These are phyloP conservation scores for Eristalis tenax DNA, from an alignment of 2,888 invertebrate species.

Conservation along the genomic window DNA sequence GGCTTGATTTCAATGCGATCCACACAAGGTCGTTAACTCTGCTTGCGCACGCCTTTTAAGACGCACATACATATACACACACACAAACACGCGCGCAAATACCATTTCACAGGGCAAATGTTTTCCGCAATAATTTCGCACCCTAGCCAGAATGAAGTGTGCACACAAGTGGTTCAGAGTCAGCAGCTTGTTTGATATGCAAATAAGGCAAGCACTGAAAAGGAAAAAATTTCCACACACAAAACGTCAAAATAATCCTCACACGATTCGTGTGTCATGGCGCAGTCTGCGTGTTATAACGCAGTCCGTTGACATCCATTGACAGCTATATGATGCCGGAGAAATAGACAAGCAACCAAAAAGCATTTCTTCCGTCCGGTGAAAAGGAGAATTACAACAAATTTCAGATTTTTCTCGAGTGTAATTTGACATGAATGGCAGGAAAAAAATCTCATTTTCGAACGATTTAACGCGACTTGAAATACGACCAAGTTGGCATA, in stretches of 20 bases:
- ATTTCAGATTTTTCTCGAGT: background rate
- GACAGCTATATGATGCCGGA: background rate
- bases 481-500: slow-evolving; percentile 24
- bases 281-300: background rate
- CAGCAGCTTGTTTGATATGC: slow-evolving; percentile 5
- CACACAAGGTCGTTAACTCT: slow-evolving; percentile 44
- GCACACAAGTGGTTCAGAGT: background rate
- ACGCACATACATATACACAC: background rate
- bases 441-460: slow-evolving; percentile 8
- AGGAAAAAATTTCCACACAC: background rate
- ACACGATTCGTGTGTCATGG: background rate
- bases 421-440: background rate
- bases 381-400: slow-evolving; percentile 2
- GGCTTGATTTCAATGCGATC: slow-evolving; percentile 17
- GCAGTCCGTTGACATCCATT: background rate
- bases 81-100: background rate
- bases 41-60: slow-evolving; percentile 19
- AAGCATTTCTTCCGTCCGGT: background rate
- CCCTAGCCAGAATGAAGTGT: slow-evolving; percentile 1
- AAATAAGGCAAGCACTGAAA: background rate
- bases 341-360: background rate
- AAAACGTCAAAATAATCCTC: background rate
- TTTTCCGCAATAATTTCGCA: slow-evolving; percentile 30
- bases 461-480: no score
- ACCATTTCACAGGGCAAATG: background rate